Base-by-base conservation (phyloP, 2,113 vertebrate genomes). In the Epinephelus lanceolatus region DNA sequence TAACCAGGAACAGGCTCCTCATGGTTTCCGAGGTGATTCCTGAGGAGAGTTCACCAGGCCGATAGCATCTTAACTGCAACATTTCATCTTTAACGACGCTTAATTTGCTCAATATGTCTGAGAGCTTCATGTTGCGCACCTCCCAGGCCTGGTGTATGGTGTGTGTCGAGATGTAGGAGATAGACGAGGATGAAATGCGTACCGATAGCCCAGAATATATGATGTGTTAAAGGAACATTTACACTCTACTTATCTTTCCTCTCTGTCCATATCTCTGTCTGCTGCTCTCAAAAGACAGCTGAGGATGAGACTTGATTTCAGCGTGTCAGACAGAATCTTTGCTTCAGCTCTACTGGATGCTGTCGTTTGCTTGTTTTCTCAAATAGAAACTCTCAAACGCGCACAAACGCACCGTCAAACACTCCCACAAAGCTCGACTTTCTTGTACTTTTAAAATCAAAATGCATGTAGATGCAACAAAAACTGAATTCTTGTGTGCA, bases 181-280 rank as follows among this genome's bases (percentile, higher is more conserved):
- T 85, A 81, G 86, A 57, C 49, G 25, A 53, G 63, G 51, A 63
- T 75, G 71, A 82, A 89, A 82, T 71, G 68, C 2, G 56, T 14
- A 77, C 86, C 5, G 65, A 83, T 67, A 78, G 57, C 78, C 71
- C 74, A 72, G 82, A 88, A 90, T 86, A 84, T 87, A 91, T 74
- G 86, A 91, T 76, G 76, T 88, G 77, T 80, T 91, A 59, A 86
- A 84, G 83, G 77, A 86, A 87, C 84, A 81, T 90, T 89, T 85
- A 88, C 52, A 80, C 80, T 89, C 80, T 72, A 86, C 84, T 93
- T 87, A 86, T 89, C 89, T 90, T 25, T 53, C 57, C 75, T 71
- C 75, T 83, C 57, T 15, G 55, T 86, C 81, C 81, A 33, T 79
- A 87, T 88, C 71, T 87, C 59, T 69, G 67, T 83, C 83, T 84